Evolutionary conservation across 2,888 invertebrate genomes (phyloP).

Genomic region (Buathra laborator): DNA sequence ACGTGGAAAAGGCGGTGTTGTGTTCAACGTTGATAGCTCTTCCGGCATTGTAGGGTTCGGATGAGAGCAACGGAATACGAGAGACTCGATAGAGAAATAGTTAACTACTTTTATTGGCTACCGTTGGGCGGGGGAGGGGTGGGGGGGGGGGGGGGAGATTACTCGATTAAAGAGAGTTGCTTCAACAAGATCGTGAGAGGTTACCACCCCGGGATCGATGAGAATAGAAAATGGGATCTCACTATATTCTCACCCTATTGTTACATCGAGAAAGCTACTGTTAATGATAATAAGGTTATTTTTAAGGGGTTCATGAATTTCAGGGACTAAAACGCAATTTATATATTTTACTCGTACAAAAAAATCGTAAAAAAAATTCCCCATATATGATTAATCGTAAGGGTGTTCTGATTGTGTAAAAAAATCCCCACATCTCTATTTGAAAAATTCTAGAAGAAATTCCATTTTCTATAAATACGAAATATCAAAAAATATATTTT

Average conservation of each 20-base stretch:
- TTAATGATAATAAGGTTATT: too few species aligned
- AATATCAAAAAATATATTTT: too few species aligned
- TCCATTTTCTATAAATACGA: too few species aligned
- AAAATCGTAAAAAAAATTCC: not conserved
- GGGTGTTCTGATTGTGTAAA: too few species aligned
- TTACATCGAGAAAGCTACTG: not conserved
- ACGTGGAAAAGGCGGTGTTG: conserved; percentile 11
- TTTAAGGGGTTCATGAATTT: too few species aligned
- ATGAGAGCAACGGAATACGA: not conserved
- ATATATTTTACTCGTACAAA: not conserved
- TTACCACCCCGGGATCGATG: too few species aligned
- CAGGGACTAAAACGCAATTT: not conserved
- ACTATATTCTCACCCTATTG: not conserved
- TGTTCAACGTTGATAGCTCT: conserved; percentile 4
- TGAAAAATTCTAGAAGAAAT: too few species aligned
- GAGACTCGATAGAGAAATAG: conserved; percentile 1
- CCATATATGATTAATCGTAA: too few species aligned
- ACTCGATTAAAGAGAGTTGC: conserved; percentile 36
- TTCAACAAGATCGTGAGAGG: not conserved
- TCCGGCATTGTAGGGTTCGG: not conserved
- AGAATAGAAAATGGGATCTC: not conserved
- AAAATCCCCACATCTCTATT: too few species aligned
- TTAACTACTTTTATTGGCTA: conserved; percentile 11
- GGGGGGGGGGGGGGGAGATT: not conserved
- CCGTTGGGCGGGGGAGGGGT: not conserved